Conservation (phyloP, 92 coral and sea anemone species). For the Pocillopora meandrina region DNA sequence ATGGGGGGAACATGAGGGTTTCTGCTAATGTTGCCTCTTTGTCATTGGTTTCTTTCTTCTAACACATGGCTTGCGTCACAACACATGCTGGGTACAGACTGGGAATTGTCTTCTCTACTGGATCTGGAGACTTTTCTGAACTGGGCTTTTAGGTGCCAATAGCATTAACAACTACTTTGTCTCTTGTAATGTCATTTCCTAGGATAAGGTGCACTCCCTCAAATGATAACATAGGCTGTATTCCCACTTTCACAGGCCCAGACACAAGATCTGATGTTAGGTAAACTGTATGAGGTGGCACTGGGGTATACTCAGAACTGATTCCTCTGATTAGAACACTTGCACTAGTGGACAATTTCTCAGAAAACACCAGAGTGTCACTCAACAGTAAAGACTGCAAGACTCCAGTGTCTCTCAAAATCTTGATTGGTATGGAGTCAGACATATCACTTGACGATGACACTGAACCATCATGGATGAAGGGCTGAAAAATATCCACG, state of each 20-base stretch:
- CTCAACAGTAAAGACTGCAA: constrained; percentile 51
- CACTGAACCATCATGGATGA: constrained; percentile 48
- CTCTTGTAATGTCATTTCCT: constrained; percentile 48
- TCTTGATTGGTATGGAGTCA: constrained; percentile 37
- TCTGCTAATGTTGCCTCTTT: too few species aligned
- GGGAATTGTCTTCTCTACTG: too few species aligned
- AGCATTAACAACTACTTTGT: too few species aligned
- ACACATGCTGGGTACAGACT: too few species aligned
- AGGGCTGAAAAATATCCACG: constrained; percentile 36
- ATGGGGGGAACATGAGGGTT: too few species aligned
- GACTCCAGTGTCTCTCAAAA: constrained; percentile 68
- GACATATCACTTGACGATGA: constrained; percentile 40
- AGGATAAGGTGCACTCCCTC: constrained; percentile 47
- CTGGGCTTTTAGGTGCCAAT: too few species aligned
- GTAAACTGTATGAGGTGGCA: constrained; percentile 54
- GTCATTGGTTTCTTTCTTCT: too few species aligned
- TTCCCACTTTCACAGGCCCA: constrained; percentile 50
- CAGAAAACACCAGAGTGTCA: constrained; percentile 42
- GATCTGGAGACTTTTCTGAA: too few species aligned
- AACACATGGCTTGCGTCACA: too few species aligned
- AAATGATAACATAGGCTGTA: constrained; percentile 40
- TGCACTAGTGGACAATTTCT: background rate
- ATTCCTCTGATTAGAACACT: constrained; percentile 54
- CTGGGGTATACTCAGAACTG: constrained; percentile 20
- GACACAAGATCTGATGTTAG: constrained; percentile 50